These are phyloP conservation scores for Tethea ocularis DNA, from an alignment of 2,888 invertebrate genomes.

Conservation along the genomic window DNA sequence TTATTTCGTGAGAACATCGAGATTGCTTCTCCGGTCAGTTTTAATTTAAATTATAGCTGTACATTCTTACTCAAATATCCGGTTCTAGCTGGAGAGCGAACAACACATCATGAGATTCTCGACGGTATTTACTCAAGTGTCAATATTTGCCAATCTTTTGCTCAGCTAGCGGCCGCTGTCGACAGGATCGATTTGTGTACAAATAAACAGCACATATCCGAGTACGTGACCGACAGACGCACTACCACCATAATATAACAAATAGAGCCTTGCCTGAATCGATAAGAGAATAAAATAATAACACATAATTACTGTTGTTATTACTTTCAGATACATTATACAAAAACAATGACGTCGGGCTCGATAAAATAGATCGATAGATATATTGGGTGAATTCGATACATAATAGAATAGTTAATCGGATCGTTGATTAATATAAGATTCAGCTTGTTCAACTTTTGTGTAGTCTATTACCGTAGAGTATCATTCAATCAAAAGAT, in stretches of 20 bases:
- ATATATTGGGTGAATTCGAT: neutral
- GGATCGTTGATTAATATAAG: neutral
- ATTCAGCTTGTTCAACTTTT: neutral
- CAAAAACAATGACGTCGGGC: neutral
- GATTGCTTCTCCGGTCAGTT: neutral
- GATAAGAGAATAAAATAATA: neutral
- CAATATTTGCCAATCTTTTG: constrained; percentile 1
- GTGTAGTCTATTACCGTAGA: neutral
- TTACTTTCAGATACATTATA: neutral
- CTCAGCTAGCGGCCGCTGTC: neutral
- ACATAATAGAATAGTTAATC: neutral
- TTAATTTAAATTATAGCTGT: neutral
- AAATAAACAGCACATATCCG: neutral
- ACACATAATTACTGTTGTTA: neutral
- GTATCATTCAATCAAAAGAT: too few species aligned
- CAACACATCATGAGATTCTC: neutral
- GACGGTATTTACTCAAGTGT: neutral
- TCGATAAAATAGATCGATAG: neutral
- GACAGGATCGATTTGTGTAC: neutral
- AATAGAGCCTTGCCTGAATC: neutral
- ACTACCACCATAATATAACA: neutral
- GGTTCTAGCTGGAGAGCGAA: neutral
- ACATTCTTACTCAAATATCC: neutral
- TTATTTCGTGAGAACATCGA: neutral
- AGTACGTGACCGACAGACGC: neutral